phyloP scores from a whole-genome alignment of 1,140 invertebrate species.

The Pseudomyrmex gracilis region DNA sequence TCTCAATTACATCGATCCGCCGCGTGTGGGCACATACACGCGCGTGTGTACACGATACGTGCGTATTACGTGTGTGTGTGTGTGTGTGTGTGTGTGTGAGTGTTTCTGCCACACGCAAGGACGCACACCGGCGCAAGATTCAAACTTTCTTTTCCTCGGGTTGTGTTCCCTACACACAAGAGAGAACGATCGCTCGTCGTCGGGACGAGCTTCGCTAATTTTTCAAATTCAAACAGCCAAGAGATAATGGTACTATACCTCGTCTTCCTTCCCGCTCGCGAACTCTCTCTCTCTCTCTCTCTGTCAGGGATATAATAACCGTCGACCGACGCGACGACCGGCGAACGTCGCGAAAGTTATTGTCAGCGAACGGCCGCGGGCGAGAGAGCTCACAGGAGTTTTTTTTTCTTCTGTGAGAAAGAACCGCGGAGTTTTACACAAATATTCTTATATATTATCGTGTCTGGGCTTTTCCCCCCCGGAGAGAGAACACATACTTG shows the following conservation, averaged over 20 bases:
- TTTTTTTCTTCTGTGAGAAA: conserved; percentile 27
- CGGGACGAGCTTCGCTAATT: conserved; percentile 61
- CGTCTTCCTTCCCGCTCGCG: neutral
- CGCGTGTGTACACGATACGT: neutral
- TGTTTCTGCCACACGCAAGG: conserved; percentile 16
- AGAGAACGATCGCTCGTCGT: conserved; percentile 38
- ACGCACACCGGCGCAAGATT: conserved; percentile 31
- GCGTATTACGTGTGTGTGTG: conserved; percentile 16
- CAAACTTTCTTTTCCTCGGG: conserved; percentile 46
- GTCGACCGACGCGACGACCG: conserved; percentile 40
- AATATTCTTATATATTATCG: conserved; percentile 3
- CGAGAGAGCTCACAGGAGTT: conserved; percentile 11
- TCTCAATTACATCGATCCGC: conserved; percentile 69
- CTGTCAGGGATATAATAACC: conserved; percentile 42
- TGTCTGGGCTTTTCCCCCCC: neutral
- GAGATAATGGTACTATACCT: conserved; percentile 49
- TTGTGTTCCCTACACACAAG: conserved; percentile 10
- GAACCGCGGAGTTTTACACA: conserved; percentile 11
- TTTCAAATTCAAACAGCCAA: conserved; percentile 67
- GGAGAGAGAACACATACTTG: neutral
- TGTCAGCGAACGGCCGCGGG: conserved; percentile 1
- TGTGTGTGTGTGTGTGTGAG: too few species aligned
- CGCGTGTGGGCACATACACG: conserved; percentile 6
- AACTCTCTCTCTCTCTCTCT: conserved; percentile 1
- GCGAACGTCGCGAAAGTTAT: conserved; percentile 61